Percentiles rank a stretch among this genome's conserved stretches.
phyloP scores from a whole-genome alignment of 2,888 invertebrate species.

The Strigamia transsilvanica region DNA sequence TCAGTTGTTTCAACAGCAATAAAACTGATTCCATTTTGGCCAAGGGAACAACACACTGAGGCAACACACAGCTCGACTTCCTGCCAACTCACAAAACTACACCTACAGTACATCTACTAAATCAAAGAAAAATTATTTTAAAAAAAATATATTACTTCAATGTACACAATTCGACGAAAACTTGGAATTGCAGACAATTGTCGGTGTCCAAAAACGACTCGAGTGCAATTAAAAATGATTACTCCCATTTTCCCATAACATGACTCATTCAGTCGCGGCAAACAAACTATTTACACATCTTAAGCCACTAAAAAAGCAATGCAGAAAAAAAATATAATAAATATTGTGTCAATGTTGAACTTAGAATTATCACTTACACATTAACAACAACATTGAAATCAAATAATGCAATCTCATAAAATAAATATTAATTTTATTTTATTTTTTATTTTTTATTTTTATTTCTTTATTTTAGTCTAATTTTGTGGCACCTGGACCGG shows the following conservation, averaged over 20 bases:
- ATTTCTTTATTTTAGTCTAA: slow-evolving; percentile 86
- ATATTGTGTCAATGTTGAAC: background rate
- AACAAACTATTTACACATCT: slow-evolving; percentile 3
- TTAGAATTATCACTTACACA: slow-evolving; percentile 8
- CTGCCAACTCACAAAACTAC: background rate
- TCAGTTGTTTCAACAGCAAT: slow-evolving; percentile 14
- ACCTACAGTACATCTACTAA: background rate
- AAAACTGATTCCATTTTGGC: slow-evolving; percentile 13
- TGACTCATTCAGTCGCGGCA: background rate
- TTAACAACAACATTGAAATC: slow-evolving; percentile 1
- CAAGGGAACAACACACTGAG: background rate
- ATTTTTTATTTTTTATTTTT: slow-evolving; percentile 71
- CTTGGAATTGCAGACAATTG: no score
- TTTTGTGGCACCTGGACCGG: slow-evolving; percentile 66
- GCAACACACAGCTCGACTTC: background rate
- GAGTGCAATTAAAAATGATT: background rate
- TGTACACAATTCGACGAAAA: no score
- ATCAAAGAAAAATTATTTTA: background rate
- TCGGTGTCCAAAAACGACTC: no score
- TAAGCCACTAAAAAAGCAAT: background rate
- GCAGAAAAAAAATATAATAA: background rate
- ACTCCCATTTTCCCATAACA: slow-evolving; percentile 3
- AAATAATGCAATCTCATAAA: background rate
- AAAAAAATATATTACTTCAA: background rate
- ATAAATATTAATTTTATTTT: background rate